Evolutionary conservation across 2,888 invertebrate genomes (phyloP), one percentile per base, ranked within the genome.

Genomic region (Tyria jacobaeae): DNA sequence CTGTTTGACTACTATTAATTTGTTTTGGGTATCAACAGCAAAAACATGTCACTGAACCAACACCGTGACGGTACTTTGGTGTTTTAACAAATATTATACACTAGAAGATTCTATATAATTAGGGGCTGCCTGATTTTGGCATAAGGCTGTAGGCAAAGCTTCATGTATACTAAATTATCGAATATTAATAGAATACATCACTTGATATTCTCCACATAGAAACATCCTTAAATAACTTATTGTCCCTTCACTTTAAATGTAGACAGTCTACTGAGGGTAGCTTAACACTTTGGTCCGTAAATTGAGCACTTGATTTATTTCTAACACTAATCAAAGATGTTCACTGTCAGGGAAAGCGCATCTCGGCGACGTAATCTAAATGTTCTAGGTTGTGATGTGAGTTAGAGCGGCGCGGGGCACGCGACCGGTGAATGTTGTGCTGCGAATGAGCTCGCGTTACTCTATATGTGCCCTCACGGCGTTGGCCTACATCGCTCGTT

Each of bases 341-440:
- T 84, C 77, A 85, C 77, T 87, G 92, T 94, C 94, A 95, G 80
- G 96, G 95, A 90, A 95, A 96, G 76, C 95, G 94, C 89, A 95
- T 94, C 87, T 96, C 96, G 65, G 95, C 94, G 25, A 95, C 92
- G 82, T 95, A 96, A 78, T 95, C 94, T 83, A 95, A 95, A 84
- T 95, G 94, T 75, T 95, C 94, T 52, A 96, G 90, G 79, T 95
- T 96, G 70, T 96, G 95, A 66, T 96, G 95, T 0, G 95, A 95
- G 82, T 94, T 95, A 39, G 96, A 95, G 68, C 95, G 93, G 57
- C 92, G 84, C n/a, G 94, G 93, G 48, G 94, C 88, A 71, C 94
- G 85, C 64, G 94, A 84, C 81, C 94, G 83, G 78, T 95, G 94
- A 0, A 96, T 89, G 79, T 96, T 96, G 83, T 96, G 96, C 63